Conservation (phyloP, 2,113 vertebrate genomes). For the Myanophis thanlyinensis region DNA sequence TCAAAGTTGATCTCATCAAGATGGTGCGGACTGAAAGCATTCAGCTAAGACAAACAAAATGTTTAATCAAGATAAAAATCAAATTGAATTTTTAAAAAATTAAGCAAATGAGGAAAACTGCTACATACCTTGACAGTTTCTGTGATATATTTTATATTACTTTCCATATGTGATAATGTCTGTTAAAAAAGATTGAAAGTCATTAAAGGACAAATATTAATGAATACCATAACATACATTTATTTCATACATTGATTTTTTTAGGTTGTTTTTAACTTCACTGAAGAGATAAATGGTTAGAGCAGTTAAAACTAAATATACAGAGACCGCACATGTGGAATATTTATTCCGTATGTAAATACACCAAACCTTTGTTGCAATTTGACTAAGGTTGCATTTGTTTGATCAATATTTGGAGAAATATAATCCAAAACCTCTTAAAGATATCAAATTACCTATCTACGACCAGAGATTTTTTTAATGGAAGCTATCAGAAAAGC, state of each 20-base stretch:
- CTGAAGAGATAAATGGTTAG: neutral
- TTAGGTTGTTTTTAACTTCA: neutral
- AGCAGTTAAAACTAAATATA: neutral
- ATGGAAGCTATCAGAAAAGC: neutral
- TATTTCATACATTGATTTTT: neutral
- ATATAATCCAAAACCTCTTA: neutral
- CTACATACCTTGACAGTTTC: slow-evolving; percentile 83
- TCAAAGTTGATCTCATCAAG: slow-evolving; percentile 94
- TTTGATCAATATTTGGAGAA: neutral
- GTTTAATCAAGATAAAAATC: fast-evolving
- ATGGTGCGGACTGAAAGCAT: slow-evolving; percentile 89
- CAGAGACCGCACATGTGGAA: neutral
- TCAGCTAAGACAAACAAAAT: slow-evolving; percentile 75
- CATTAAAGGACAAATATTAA: neutral
- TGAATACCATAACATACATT: neutral
- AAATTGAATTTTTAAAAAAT: neutral
- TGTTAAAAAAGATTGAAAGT: slow-evolving; percentile 58
- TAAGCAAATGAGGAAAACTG: neutral
- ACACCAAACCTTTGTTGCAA: neutral
- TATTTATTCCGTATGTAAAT: neutral
- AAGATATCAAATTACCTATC: neutral
- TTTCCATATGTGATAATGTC: slow-evolving; percentile 87
- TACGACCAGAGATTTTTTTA: neutral
- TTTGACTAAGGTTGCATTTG: neutral
- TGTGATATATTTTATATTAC: slow-evolving; percentile 81